Percentiles rank a stretch among this genome's conserved stretches.
phyloP scores from a whole-genome alignment of 2,113 vertebrate species.

The Mesocricetus auratus region DNA sequence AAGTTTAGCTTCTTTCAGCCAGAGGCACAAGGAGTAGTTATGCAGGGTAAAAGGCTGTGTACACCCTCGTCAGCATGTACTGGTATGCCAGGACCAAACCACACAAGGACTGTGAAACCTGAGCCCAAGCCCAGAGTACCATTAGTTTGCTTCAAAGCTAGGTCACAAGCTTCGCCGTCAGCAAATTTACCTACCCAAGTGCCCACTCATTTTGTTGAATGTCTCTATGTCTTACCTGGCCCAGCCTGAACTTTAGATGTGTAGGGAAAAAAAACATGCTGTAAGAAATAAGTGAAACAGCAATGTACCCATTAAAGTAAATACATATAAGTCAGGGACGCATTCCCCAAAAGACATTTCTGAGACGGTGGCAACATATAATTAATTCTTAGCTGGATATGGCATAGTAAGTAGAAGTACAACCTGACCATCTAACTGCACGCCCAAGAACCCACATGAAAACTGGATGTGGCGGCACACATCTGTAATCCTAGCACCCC shows the following conservation, averaged over 20 bases:
- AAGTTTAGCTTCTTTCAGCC: constrained; percentile 84
- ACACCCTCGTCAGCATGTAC: background rate
- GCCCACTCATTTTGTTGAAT: background rate
- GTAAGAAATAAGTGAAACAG: background rate
- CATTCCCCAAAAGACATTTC: background rate
- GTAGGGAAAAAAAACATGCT: background rate
- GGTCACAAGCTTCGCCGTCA: background rate
- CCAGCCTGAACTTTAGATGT: background rate
- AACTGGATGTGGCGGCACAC: no score
- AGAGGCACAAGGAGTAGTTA: constrained; percentile 82
- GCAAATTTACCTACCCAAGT: background rate
- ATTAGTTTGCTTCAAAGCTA: background rate
- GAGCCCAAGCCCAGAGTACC: background rate
- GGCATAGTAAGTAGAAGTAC: background rate
- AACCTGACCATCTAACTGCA: background rate
- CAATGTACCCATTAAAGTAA: background rate
- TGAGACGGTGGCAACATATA: background rate
- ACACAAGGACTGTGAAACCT: background rate
- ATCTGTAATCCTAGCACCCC: background rate
- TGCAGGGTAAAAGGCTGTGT: constrained; percentile 14
- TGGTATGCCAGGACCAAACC: background rate
- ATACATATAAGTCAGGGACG: background rate
- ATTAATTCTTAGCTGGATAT: background rate
- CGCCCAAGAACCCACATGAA: background rate
- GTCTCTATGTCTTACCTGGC: background rate